These are phyloP conservation scores for Carcharodon carcharias DNA, from an alignment of 2,797 vertebrate species.

Conservation along the genomic window DNA sequence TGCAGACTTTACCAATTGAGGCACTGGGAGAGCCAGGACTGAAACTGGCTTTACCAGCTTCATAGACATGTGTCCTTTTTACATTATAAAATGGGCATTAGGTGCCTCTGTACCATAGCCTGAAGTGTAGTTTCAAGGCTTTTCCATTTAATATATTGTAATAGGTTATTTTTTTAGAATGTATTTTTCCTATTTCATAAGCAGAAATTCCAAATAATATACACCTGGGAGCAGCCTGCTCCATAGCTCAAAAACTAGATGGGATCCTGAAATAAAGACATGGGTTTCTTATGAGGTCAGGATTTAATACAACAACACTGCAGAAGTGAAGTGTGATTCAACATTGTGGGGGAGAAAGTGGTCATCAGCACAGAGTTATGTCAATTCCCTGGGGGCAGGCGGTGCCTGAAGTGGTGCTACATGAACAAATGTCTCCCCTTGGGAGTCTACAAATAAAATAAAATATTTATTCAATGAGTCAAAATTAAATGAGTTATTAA, in stretches of 20 bases:
- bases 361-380: background rate
- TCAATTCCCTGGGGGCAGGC: background rate
- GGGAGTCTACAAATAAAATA: background rate
- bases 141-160: background rate
- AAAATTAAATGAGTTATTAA: background rate
- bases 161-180: background rate
- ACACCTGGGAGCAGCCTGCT: background rate
- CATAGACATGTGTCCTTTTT: background rate
- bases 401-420: background rate
- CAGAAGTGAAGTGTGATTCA: background rate
- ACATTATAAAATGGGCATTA: background rate
- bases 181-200: background rate
- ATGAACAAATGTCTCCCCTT: background rate
- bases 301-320: background rate
- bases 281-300: background rate
- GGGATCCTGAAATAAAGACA: background rate
- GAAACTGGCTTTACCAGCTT: background rate
- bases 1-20: background rate
- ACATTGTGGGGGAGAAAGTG: no score
- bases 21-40: background rate
- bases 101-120: background rate
- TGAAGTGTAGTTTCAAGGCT: background rate
- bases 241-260: background rate
- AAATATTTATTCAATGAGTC: background rate
- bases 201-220: background rate